A percentile compares a stretch with the other conserved stretches of the same genome.
Conservation (phyloP, 1,140 invertebrate genomes). For the Papilio polytes region DNA sequence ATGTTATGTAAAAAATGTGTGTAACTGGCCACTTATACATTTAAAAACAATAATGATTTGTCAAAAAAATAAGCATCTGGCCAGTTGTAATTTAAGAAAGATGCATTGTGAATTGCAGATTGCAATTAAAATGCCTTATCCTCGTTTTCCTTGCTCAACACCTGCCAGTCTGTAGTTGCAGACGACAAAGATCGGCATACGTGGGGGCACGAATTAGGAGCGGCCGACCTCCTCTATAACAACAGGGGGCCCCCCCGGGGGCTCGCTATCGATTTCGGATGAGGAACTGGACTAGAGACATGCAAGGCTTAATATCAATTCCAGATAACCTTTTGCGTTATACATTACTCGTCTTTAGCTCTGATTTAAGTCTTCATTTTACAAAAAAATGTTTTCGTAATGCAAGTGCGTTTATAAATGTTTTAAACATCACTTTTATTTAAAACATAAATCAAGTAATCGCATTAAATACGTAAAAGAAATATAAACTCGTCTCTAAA, state of each 20-base stretch:
- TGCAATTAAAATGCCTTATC: conserved; percentile 50
- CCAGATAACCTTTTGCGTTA: conserved; percentile 60
- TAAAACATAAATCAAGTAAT: background rate
- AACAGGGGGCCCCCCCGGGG: conserved; percentile 63
- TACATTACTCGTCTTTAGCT: background rate
- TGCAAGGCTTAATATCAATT: conserved; percentile 77
- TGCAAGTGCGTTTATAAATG: background rate
- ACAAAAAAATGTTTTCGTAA: background rate
- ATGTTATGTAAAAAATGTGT: background rate
- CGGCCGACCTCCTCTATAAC: conserved; percentile 69
- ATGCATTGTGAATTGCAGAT: background rate
- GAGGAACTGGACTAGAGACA: conserved; percentile 79
- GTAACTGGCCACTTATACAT: background rate
- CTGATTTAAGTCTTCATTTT: background rate
- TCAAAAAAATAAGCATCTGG: background rate
- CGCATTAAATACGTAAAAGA: background rate
- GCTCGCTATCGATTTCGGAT: conserved; percentile 78
- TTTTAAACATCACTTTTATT: background rate
- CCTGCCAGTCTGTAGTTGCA: conserved; percentile 52
- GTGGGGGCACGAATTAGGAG: conserved; percentile 73
- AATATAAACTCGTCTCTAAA: conserved; percentile 19
- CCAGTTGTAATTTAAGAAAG: background rate
- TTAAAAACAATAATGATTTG: background rate
- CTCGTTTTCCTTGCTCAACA: conserved; percentile 51
- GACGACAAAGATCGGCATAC: conserved; percentile 79